phyloP scores from a whole-genome alignment of 2,888 invertebrate species.

The Phyllotreta striolata region DNA sequence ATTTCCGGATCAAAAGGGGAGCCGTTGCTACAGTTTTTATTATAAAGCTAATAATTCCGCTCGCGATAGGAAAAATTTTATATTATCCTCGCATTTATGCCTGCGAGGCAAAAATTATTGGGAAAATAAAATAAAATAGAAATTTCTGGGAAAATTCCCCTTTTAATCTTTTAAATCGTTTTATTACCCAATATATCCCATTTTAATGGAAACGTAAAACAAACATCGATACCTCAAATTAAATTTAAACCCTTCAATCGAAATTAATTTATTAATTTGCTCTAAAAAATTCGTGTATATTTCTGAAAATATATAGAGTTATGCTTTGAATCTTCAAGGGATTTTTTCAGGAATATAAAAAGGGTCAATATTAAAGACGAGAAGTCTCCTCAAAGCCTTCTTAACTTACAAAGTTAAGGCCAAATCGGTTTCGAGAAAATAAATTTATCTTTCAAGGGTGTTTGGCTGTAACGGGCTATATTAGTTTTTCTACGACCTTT shows the following conservation, averaged over 20 bases:
- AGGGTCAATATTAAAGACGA: too few species aligned
- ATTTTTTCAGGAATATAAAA: too few species aligned
- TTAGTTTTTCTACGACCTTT: slow-evolving; percentile 36
- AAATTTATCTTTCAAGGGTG: slow-evolving; percentile 41
- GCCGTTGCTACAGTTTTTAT: slow-evolving; percentile 13
- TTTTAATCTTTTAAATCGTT: too few species aligned
- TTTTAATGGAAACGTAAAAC: too few species aligned
- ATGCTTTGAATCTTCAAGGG: too few species aligned
- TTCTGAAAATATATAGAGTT: too few species aligned
- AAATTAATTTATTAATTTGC: too few species aligned
- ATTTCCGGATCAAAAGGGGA: slow-evolving; percentile 13
- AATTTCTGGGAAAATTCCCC: neutral
- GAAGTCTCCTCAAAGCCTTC: slow-evolving; percentile 5
- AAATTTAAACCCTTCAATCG: too few species aligned
- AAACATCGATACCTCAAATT: too few species aligned
- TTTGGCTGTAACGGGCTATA: slow-evolving; percentile 39
- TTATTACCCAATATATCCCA: too few species aligned
- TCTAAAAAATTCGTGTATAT: too few species aligned
- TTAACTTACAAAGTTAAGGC: slow-evolving; percentile 17
- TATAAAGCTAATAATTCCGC: slow-evolving; percentile 11
- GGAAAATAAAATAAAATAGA: slow-evolving; percentile 14
- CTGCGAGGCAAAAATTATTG: slow-evolving; percentile 12
- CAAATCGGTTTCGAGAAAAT: slow-evolving; percentile 35
- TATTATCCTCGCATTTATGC: slow-evolving; percentile 16
- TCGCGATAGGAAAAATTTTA: slow-evolving; percentile 9